These are phyloP conservation scores for Lepidocyrtoides sp. DNA, from an alignment of 2,888 invertebrate species.

Conservation along the genomic window DNA sequence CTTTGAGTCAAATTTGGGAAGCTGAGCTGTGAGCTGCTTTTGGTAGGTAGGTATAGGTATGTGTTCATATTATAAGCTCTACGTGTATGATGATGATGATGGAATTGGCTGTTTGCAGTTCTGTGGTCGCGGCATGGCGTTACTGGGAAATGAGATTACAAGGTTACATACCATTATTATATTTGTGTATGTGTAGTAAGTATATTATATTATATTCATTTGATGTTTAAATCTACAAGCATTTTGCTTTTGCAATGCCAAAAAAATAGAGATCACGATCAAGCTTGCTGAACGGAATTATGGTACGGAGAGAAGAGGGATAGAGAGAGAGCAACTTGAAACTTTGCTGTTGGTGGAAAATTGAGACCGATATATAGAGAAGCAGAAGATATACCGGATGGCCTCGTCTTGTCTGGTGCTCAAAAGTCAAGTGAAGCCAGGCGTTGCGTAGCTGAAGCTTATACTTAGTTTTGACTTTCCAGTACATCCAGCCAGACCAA, in stretches of 20 bases:
- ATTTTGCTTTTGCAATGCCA: neutral
- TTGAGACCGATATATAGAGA: neutral
- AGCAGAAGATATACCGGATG: conserved; percentile 34
- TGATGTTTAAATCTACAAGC: too few species aligned
- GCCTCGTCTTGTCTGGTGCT: conserved; percentile 52
- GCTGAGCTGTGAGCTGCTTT: neutral
- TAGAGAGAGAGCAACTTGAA: conserved; percentile 43
- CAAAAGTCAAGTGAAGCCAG: conserved; percentile 9
- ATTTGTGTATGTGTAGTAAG: neutral
- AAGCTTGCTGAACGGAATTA: neutral
- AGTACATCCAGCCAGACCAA: too few species aligned
- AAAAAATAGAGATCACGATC: neutral
- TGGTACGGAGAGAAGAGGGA: neutral
- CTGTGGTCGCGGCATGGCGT: too few species aligned
- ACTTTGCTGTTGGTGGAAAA: conserved; percentile 27
- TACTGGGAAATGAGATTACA: conserved; percentile 34
- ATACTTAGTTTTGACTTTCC: too few species aligned
- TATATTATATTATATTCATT: too few species aligned
- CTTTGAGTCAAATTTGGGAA: conserved; percentile 19
- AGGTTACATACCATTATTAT: neutral
- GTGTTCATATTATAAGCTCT: too few species aligned
- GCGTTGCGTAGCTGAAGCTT: neutral
- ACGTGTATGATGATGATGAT: neutral
- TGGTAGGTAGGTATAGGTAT: too few species aligned
- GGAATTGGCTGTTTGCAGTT: neutral